Percentiles rank a stretch among this genome's conserved stretches.
phyloP scores from a whole-genome alignment of 2,888 invertebrate species.

The Diarsia rubi region DNA sequence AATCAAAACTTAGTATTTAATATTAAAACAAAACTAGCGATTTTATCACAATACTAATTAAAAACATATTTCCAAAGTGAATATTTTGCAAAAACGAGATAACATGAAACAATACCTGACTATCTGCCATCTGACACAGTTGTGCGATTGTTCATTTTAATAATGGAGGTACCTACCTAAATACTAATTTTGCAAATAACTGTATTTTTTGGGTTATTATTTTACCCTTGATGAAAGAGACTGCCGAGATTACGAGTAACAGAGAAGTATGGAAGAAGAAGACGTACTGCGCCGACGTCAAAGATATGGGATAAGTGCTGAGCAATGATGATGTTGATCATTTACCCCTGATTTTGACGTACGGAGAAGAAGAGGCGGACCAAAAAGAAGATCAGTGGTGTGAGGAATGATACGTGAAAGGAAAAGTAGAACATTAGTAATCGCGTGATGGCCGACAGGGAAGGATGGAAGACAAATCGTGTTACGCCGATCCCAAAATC shows the following conservation, averaged over 20 bases:
- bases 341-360: not conserved
- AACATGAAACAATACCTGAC: constrained; percentile 43
- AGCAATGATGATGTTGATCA: not conserved
- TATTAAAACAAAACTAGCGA: not conserved
- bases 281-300: not conserved
- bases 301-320: not conserved
- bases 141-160: constrained; percentile 46
- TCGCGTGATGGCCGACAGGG: not conserved
- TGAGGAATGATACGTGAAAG: not conserved
- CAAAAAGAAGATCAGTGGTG: not conserved
- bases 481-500: no score
- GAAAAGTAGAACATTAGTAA: not conserved
- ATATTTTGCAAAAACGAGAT: constrained; percentile 39
- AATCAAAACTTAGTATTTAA: not conserved
- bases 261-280: not conserved
- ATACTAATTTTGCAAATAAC: constrained; percentile 18
- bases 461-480: not conserved
- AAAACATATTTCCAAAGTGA: constrained; percentile 9
- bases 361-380: not conserved
- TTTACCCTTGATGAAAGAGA: constrained; percentile 1
- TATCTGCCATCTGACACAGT: constrained; percentile 60
- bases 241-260: not conserved
- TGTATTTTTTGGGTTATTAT: constrained; percentile 1
- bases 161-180: constrained; percentile 16
- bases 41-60: constrained; percentile 25